Conservation (phyloP, 2,113 vertebrate species). For the Cariama cristata region DNA sequence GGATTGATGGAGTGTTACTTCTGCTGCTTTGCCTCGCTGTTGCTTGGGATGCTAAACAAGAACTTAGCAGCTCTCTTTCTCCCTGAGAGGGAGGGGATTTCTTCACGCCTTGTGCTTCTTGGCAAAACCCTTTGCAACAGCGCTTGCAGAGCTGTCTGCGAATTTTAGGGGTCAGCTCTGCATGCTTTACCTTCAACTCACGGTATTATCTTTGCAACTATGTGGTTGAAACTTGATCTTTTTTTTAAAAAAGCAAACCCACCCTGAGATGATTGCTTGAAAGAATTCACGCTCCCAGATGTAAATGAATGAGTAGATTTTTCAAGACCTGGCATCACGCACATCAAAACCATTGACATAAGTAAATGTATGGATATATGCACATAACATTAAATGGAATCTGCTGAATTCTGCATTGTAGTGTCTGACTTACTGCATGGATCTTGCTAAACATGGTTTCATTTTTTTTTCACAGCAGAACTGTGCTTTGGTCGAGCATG, state of each 20-base stretch:
- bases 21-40: neutral
- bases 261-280: neutral
- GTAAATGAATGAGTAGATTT: neutral
- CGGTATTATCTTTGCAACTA: accelerated
- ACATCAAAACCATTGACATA: conserved; percentile 57
- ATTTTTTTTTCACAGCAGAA: neutral
- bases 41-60: neutral
- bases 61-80: neutral
- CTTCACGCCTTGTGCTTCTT: neutral
- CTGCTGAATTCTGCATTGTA: conserved; percentile 47
- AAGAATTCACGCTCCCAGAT: neutral
- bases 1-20: neutral
- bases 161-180: neutral
- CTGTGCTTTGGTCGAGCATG: neutral
- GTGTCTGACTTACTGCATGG: conserved; percentile 55
- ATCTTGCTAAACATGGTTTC: neutral
- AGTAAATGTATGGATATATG: conserved; percentile 64
- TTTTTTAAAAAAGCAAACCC: neutral
- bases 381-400: conserved; percentile 65
- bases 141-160: neutral
- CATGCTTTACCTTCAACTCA: neutral
- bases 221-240: neutral
- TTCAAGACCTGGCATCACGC: conserved; percentile 61
- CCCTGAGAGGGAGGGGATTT: neutral
- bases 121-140: neutral